Conservation (phyloP, 2,888 invertebrate species). For the Minunthozetes semirufus region DNA sequence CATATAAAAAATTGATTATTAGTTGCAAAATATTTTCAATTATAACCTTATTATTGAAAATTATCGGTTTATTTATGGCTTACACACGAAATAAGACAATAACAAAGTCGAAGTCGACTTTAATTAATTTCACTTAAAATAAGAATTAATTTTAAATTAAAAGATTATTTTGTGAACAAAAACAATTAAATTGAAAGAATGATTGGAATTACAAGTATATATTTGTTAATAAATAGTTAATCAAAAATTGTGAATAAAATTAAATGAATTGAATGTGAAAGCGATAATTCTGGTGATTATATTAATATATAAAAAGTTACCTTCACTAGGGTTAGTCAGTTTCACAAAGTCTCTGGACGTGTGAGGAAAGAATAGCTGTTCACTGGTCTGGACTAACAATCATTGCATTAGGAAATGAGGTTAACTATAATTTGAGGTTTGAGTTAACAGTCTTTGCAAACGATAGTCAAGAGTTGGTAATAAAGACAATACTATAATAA, state of each 20-base stretch:
- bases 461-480: not conserved
- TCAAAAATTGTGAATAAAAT: not conserved
- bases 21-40: too few relatives aligned
- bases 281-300: not conserved
- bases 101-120: too few relatives aligned
- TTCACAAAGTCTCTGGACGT: not conserved
- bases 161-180: too few relatives aligned
- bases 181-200: too few relatives aligned
- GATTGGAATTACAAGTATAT: too few relatives aligned
- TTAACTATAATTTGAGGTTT: constrained; percentile 17
- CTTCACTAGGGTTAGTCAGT: not conserved
- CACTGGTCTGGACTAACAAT: not conserved
- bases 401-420: constrained; percentile 1
- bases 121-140: too few relatives aligned
- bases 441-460: not conserved
- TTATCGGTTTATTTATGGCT: too few relatives aligned
- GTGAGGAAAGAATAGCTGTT: not conserved
- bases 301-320: not conserved
- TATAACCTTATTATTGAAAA: too few relatives aligned
- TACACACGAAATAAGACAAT: too few relatives aligned
- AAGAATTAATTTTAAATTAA: too few relatives aligned
- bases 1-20: too few relatives aligned
- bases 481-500: constrained; percentile 25
- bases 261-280: not conserved
- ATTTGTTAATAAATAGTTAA: not conserved